Conservation (phyloP, 2,888 invertebrate species). For the Eupeodes latifasciatus region DNA sequence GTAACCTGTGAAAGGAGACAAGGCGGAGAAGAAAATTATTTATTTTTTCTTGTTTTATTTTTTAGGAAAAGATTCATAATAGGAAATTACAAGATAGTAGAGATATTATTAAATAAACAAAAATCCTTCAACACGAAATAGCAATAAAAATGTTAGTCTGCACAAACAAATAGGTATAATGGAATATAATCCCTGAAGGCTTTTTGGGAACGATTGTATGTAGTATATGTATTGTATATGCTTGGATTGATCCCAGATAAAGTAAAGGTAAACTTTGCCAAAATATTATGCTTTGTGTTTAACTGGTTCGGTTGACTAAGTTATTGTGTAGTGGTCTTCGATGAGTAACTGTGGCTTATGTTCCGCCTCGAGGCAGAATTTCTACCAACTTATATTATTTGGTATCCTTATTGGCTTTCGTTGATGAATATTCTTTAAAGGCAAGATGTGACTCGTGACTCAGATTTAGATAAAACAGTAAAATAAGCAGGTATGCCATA, state of each 20-base stretch:
- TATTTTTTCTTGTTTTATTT: constrained; percentile 21
- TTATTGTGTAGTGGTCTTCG: neutral
- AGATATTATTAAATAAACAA: constrained; percentile 20
- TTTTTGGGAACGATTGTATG: neutral
- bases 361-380: too few relatives aligned
- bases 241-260: neutral
- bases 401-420: too few relatives aligned
- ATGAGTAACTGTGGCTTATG: neutral
- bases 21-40: constrained; percentile 15
- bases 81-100: constrained; percentile 32
- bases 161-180: neutral
- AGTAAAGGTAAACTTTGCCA: neutral
- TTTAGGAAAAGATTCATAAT: constrained; percentile 31
- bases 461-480: too few relatives aligned
- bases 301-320: constrained; percentile 12
- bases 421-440: too few relatives aligned
- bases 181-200: constrained; percentile 21
- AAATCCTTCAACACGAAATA: constrained; percentile 38
- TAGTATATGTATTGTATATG: neutral
- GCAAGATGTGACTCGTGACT: too few relatives aligned
- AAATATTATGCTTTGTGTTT: neutral
- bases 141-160: constrained; percentile 5
- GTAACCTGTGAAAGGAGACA: constrained; percentile 6
- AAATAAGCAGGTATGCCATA: too few relatives aligned
- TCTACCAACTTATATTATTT: too few relatives aligned